phyloP scores from a whole-genome alignment of 2,113 vertebrate species.

The Mormyrus iriodes region DNA sequence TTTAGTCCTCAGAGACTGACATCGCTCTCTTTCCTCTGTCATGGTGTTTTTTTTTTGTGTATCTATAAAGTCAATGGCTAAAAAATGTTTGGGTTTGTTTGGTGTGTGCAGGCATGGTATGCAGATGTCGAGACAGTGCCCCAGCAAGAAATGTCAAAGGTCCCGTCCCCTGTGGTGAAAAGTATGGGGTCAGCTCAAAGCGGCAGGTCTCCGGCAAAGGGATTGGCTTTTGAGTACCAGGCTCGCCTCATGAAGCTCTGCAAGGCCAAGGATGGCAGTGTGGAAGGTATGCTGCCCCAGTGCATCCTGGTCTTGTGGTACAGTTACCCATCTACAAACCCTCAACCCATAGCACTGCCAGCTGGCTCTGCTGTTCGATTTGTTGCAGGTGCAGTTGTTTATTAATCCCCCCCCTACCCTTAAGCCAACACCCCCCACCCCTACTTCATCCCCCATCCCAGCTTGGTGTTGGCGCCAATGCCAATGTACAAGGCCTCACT shows the following conservation, averaged over 20 bases:
- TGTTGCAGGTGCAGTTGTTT: background rate
- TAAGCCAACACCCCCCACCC: background rate
- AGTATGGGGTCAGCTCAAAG: background rate
- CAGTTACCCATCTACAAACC: too few relatives aligned
- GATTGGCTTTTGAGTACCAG: background rate
- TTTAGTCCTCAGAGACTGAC: slow-evolving; percentile 5
- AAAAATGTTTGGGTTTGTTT: background rate
- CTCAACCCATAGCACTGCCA: background rate
- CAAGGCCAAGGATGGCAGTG: slow-evolving; percentile 51
- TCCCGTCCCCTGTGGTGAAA: background rate
- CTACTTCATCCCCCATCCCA: too few relatives aligned
- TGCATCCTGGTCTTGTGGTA: background rate
- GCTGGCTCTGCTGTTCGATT: background rate
- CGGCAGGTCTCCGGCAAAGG: background rate
- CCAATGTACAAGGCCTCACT: background rate
- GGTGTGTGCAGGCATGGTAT: slow-evolving; percentile 2
- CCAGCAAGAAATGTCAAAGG: background rate
- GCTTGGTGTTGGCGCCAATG: background rate
- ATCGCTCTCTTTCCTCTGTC: background rate
- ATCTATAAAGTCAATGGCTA: background rate
- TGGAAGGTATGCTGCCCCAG: slow-evolving; percentile 59
- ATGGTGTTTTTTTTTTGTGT: background rate
- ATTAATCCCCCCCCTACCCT: background rate
- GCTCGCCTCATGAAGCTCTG: slow-evolving; percentile 55
- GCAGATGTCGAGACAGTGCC: background rate